Evolutionary conservation across 2,888 invertebrate species (phyloP).

Genomic region (Andrena marginata): DNA sequence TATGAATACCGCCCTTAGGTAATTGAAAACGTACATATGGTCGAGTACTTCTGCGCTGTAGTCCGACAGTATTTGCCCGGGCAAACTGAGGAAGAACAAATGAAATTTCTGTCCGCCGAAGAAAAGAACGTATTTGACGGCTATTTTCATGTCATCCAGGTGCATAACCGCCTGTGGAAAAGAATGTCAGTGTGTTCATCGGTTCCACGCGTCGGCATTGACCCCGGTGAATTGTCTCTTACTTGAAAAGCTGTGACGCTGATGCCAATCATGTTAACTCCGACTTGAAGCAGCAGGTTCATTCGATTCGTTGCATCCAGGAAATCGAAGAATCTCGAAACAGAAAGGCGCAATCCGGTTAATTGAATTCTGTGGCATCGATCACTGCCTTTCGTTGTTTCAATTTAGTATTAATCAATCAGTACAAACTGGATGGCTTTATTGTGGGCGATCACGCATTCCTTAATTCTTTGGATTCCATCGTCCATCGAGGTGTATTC

Average conservation of each 20-base stretch:
- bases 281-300: conserved; percentile 14
- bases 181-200: neutral
- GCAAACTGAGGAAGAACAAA: conserved; percentile 10
- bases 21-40: neutral
- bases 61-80: conserved; percentile 34
- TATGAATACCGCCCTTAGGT: no score
- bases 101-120: conserved; percentile 10
- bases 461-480: no score
- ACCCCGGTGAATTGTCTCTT: neutral
- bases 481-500: neutral
- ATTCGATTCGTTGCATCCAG: neutral
- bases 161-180: neutral
- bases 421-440: conserved; percentile 30
- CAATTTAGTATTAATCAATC: neutral
- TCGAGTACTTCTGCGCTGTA: neutral
- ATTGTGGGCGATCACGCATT: no score
- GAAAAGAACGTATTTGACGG: neutral
- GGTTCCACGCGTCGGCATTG: neutral
- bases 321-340: conserved; percentile 20
- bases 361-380: neutral
- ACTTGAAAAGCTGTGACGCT: conserved; percentile 33
- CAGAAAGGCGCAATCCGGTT: neutral
- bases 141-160: neutral
- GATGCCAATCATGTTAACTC: conserved; percentile 23
- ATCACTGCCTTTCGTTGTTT: neutral